These are phyloP conservation scores for Chelon labrosus DNA, from an alignment of 2,797 vertebrate genomes.

Conservation along the genomic window DNA sequence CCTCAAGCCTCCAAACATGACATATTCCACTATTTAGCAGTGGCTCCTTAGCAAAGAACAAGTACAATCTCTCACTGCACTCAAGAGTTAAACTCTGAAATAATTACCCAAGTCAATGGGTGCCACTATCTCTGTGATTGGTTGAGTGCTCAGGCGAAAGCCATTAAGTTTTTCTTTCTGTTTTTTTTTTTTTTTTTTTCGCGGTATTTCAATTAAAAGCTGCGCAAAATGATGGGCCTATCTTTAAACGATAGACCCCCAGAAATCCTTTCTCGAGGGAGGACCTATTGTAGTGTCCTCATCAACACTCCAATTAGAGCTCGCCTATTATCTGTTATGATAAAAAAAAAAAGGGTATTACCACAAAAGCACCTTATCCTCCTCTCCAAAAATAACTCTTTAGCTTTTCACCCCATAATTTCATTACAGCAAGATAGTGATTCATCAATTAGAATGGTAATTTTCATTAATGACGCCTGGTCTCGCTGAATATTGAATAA, in stretches of 20 bases:
- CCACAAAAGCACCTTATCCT: conserved; percentile 76
- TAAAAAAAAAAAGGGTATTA: conserved; percentile 76
- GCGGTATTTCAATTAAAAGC: conserved; percentile 85
- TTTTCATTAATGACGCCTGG: conserved; percentile 74
- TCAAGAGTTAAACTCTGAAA: conserved; percentile 80
- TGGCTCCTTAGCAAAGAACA: conserved; percentile 57
- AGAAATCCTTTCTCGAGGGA: conserved; percentile 76
- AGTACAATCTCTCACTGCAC: conserved; percentile 56
- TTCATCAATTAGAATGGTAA: conserved; percentile 82
- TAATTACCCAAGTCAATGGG: conserved; percentile 83
- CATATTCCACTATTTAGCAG: conserved; percentile 48
- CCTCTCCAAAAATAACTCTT: conserved; percentile 76
- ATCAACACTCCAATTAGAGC: conserved; percentile 85
- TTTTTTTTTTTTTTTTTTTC: conserved; percentile 47
- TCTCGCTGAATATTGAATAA: conserved; percentile 72
- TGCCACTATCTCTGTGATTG: conserved; percentile 80
- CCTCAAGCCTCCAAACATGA: conserved; percentile 49
- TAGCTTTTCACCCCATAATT: conserved; percentile 81
- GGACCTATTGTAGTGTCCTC: conserved; percentile 79
- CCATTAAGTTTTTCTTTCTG: conserved; percentile 76
- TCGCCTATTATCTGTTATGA: conserved; percentile 78
- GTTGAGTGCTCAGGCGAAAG: conserved; percentile 82
- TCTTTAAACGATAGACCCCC: conserved; percentile 77
- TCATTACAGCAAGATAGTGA: conserved; percentile 79
- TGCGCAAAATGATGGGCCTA: conserved; percentile 68